Evolutionary conservation across 2,888 invertebrate genomes (phyloP).

Genomic region (Eristalis pertinax): DNA sequence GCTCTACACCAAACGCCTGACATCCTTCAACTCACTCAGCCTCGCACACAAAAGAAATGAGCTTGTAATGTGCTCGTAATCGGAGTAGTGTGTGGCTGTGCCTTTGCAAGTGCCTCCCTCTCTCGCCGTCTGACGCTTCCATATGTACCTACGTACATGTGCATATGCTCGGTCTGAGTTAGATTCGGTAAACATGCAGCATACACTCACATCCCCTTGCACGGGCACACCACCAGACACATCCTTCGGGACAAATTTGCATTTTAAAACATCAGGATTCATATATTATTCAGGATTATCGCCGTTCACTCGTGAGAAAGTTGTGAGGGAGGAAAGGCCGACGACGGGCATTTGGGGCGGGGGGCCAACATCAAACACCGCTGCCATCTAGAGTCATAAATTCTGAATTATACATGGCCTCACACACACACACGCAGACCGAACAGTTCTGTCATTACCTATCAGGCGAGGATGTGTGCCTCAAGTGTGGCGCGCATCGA

Average conservation of each 20-base stretch:
- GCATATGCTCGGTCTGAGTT: background rate
- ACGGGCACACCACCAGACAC: slow-evolving; percentile 23
- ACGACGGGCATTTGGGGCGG: background rate
- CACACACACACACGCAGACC: slow-evolving; percentile 9
- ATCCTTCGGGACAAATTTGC: slow-evolving; percentile 75
- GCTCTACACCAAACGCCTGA: slow-evolving; percentile 43
- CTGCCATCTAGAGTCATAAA: slow-evolving; percentile 62
- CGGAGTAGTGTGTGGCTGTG: slow-evolving; percentile 44
- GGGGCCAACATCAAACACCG: slow-evolving; percentile 33
- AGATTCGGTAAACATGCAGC: slow-evolving; percentile 16
- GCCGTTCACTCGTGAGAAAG: slow-evolving; percentile 52
- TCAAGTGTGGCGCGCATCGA: slow-evolving; percentile 24
- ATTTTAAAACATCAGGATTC: slow-evolving; percentile 74
- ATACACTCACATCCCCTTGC: background rate
- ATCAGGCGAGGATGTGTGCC: slow-evolving; percentile 16
- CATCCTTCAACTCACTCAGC: slow-evolving; percentile 53
- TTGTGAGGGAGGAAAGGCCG: slow-evolving; percentile 12
- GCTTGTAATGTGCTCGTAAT: slow-evolving; percentile 69
- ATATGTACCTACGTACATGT: background rate
- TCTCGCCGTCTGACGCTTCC: slow-evolving; percentile 14
- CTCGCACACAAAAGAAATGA: slow-evolving; percentile 57
- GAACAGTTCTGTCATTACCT: too few relatives aligned
- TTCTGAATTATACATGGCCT: slow-evolving; percentile 60
- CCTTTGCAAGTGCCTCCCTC: slow-evolving; percentile 5
- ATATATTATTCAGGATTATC: slow-evolving; percentile 74